These are phyloP conservation scores for Gastracanthus pulcherrimus DNA, from an alignment of 2,888 invertebrate genomes.

Conservation along the genomic window DNA sequence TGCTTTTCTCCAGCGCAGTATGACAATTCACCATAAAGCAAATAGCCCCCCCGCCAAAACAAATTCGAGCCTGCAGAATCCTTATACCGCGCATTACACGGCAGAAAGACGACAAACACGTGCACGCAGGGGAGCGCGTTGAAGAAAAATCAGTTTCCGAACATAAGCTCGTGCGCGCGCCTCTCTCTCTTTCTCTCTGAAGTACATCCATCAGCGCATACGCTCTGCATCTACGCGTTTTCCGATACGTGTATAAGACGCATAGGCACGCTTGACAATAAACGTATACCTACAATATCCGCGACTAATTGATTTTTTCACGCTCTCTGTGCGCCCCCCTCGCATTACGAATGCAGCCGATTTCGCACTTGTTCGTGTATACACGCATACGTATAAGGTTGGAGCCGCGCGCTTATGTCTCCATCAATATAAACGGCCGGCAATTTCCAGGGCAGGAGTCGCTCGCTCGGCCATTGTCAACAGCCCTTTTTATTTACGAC, in stretches of 20 bases:
- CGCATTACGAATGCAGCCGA: slow-evolving; percentile 74
- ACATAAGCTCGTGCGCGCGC: not conserved
- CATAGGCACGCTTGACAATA: not conserved
- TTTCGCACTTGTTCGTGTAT: slow-evolving; percentile 76
- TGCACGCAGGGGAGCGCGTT: slow-evolving; percentile 21
- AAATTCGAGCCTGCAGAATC: not conserved
- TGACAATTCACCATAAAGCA: too few relatives aligned
- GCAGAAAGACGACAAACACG: slow-evolving; percentile 6
- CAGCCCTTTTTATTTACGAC: slow-evolving; percentile 63
- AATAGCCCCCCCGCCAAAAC: not conserved
- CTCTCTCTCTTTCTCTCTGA: too few relatives aligned
- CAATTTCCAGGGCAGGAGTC: slow-evolving; percentile 71
- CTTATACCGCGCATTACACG: not conserved
- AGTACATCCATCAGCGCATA: not conserved
- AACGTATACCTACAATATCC: slow-evolving; percentile 56
- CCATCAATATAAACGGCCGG: slow-evolving; percentile 65
- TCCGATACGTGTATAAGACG: too few relatives aligned
- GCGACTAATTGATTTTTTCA: slow-evolving; percentile 74
- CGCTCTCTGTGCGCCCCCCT: slow-evolving; percentile 60
- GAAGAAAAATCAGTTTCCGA: slow-evolving; percentile 50
- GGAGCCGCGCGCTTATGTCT: slow-evolving; percentile 70
- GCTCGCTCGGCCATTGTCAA: slow-evolving; percentile 71
- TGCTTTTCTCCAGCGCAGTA: too few relatives aligned
- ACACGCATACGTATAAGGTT: too few relatives aligned
- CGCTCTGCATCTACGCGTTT: slow-evolving; percentile 29